Conservation (phyloP, 2,113 vertebrate species). For the Microcebus griseorufus region DNA sequence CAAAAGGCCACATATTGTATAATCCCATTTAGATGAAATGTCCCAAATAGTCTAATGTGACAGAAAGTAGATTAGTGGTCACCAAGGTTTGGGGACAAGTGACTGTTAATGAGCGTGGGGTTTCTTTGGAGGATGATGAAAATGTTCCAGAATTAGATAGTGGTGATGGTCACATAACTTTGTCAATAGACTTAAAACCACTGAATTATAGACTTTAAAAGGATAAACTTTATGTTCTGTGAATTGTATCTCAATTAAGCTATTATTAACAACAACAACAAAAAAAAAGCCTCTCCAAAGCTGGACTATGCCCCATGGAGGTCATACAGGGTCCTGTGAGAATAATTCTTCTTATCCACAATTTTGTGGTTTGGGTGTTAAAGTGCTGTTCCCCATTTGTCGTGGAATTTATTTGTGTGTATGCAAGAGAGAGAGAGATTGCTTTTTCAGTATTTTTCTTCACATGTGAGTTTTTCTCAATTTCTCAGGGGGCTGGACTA, state of each 20-base stretch:
- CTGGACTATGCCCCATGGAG: rapidly evolving
- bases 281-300: background rate
- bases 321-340: background rate
- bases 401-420: background rate
- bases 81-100: background rate
- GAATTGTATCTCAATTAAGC: constrained; percentile 2
- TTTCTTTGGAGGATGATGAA: background rate
- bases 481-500: background rate
- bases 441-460: background rate
- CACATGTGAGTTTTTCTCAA: background rate
- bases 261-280: background rate
- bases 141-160: background rate
- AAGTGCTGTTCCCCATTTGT: background rate
- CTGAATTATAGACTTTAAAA: background rate
- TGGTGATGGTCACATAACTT: background rate
- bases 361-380: background rate
- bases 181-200: background rate
- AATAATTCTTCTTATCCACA: background rate
- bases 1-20: background rate
- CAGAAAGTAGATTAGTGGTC: background rate
- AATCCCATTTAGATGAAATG: background rate
- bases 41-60: background rate
- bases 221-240: background rate
- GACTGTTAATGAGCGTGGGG: rapidly evolving
- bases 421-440: background rate